Conservation (phyloP, 2,797 vertebrate genomes). For the Chrysocyon brachyurus region DNA sequence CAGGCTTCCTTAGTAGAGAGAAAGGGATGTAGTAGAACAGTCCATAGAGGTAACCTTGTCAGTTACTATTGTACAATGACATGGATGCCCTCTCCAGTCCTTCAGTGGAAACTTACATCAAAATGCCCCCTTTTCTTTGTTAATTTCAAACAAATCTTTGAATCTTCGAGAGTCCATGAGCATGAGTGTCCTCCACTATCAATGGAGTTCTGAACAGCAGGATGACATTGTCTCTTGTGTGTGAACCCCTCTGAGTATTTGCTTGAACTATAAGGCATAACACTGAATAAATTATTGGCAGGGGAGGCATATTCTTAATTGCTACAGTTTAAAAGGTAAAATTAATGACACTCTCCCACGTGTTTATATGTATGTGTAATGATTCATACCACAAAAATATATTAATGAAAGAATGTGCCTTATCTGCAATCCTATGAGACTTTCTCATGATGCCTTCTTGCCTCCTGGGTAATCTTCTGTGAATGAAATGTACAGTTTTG, state of each 20-base stretch:
- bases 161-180: background rate
- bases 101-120: background rate
- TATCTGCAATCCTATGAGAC: background rate
- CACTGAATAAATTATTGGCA: background rate
- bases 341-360: background rate
- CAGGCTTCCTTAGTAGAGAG: background rate
- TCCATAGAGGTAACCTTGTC: background rate
- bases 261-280: background rate
- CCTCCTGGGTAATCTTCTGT: background rate
- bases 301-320: background rate
- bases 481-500: background rate
- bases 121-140: background rate
- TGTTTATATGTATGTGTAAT: background rate
- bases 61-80: background rate
- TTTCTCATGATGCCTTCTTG: background rate
- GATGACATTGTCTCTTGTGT: background rate
- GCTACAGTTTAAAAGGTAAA: background rate
- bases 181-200: background rate
- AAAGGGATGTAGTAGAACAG: background rate
- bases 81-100: background rate
- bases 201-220: background rate
- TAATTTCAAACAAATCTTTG: constrained; percentile 54
- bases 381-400: background rate
- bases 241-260: background rate
- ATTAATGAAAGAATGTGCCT: background rate